Base-by-base conservation (phyloP, 1,140 invertebrate species). In the Tetragonula clypearis region DNA sequence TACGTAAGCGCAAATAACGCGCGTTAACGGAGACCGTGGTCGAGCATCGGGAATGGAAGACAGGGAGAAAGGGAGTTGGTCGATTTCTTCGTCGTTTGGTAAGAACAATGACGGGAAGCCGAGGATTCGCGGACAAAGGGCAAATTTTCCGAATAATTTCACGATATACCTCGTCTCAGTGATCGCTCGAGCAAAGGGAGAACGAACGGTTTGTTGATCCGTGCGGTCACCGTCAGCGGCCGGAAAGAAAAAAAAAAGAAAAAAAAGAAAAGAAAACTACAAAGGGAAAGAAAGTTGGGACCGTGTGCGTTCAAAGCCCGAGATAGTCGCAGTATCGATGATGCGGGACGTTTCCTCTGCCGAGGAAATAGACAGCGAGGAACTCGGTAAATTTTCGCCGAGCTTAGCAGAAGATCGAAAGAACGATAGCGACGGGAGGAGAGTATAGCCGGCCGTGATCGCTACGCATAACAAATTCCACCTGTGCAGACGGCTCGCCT, bases 101-200 rank as follows among this genome's bases (percentile, higher is more conserved):
- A 93, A 92, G 89, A 92, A 90, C 91, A 88, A 91, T 90, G 58
- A 26, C 65, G 55, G 62, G 21, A 53, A 69, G 69, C 41, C 60
- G 73, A 68, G 86, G 71, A 81, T 69, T 65, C 77, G 78, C 30
- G 71, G 79, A 93, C 91, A 92, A 93, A 93, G 91, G 86, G 85
- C 78, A 87, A 86, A 91, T 91, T 92, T 93, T 92, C 92, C 92
- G 90, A 93, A 93, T 93, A 93, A 94, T 94, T 92, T 93, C 85
- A 92, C 92, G 69, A 86, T 65, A 86, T 65, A 76, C 84, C 79
- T 84, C 82, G 56, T 72, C 58, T 68, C 65, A 78, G 30, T 79
- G 79, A 66, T 91, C 89, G 65, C 19, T 91, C 89, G 90, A 86
- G 83, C 90, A 88, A 83, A 91, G 87, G 79, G 87, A 80, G 79